Evolutionary conservation across 2,888 invertebrate species (phyloP).

Genomic region (Philonicus albiceps): DNA sequence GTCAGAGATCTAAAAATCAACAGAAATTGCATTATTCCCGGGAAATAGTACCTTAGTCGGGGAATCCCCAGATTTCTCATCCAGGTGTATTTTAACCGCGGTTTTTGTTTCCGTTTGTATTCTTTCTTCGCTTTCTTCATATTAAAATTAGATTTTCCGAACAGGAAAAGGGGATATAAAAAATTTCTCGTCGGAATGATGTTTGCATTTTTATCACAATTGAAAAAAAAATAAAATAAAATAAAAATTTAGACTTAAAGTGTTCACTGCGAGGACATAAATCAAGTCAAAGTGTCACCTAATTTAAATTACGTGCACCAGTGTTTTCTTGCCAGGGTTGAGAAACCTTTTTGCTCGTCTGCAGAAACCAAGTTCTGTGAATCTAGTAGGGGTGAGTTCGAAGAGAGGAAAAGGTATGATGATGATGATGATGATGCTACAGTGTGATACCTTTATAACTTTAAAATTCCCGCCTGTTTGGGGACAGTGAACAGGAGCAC

Average conservation of each 20-base stretch:
- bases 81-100: neutral
- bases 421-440: neutral
- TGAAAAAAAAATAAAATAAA: neutral
- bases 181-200: neutral
- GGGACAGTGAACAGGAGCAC: neutral
- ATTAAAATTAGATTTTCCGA: neutral
- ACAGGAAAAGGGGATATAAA: neutral
- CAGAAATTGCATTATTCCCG: neutral
- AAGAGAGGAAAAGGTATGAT: neutral
- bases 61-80: neutral
- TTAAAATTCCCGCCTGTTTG: neutral
- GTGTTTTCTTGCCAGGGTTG: conserved; percentile 6
- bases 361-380: neutral
- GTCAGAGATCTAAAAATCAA: neutral
- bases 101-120: neutral
- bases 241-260: conserved; percentile 3
- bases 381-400: neutral
- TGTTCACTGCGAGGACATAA: conserved; percentile 10
- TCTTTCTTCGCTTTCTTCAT: neutral
- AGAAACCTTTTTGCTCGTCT: neutral
- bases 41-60: neutral
- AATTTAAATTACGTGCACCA: conserved; percentile 37
- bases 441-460: neutral
- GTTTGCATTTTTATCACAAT: conserved; percentile 7
- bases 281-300: conserved; percentile 41